Evolutionary conservation across 2,797 vertebrate genomes (phyloP), one percentile per base, ranked within the genome.

Genomic region (Poeciliopsis paucimaculata): DNA sequence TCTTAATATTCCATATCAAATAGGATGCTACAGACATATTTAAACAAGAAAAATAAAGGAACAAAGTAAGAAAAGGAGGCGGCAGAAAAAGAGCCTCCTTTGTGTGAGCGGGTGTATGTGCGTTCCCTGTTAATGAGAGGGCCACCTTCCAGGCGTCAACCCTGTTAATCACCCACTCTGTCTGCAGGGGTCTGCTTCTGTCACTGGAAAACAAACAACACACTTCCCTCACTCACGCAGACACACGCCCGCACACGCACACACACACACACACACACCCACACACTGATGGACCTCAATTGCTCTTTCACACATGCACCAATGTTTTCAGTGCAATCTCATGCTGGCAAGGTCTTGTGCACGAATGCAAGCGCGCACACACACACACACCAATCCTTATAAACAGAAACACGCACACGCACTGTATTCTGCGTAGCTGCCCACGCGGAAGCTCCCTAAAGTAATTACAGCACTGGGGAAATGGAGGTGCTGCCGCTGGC

Each of bases 141-240:
- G 92, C 90, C 92, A 94, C 93, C 91, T 93, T 93, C 92, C 86
- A 92, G 91, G 93, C 92, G 85, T 94, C 93, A 93, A 93, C 91
- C 85, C 92, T 94, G 93, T 95, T 95, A 94, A 95, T 95, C 93
- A 96, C 93, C 94, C 90, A 94, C 93, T 94, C 90, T 91, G 92
- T 93, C 94, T 94, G 91, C 91, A 90, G 92, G 91, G 92, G 90
- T 90, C 87, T 85, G 90, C 87, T 92, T 92, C 88, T 92, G 93
- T 92, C 92, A 90, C 87, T 91, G 89, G 83, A 92, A 94, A 94
- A 94, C 92, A 94, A 93, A 93, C 92, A 92, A 81, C 88, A 88
- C 90, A 88, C 85, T 79, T 78, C 80, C 75, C 87, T 84, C 75
- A 70, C 79, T 70, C 83, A 39, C 78, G 76, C 78, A 76, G 36